phyloP scores from a whole-genome alignment of 2,797 vertebrate genomes.

The Staurois parvus region DNA sequence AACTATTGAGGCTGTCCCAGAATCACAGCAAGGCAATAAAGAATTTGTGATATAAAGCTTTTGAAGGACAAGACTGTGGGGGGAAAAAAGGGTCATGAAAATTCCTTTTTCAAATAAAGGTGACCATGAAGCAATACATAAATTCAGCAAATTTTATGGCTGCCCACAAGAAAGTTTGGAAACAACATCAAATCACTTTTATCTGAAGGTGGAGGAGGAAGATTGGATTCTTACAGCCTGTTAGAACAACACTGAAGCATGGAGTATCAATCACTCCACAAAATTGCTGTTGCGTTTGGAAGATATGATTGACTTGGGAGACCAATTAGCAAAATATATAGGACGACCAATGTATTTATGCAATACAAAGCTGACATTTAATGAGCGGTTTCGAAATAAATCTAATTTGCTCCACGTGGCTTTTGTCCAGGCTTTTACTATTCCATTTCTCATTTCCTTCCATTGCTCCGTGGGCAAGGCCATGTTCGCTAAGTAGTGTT shows the following conservation, averaged over 20 bases:
- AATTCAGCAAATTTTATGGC: slow-evolving; percentile 54
- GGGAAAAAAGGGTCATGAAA: slow-evolving; percentile 46
- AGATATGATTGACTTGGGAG: slow-evolving; percentile 58
- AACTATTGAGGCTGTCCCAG: slow-evolving; percentile 27
- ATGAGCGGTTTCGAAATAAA: slow-evolving; percentile 21
- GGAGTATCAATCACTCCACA: slow-evolving; percentile 49
- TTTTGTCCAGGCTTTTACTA: slow-evolving; percentile 1
- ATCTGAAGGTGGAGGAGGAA: slow-evolving; percentile 62
- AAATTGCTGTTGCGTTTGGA: slow-evolving; percentile 30
- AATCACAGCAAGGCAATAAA: slow-evolving; percentile 14
- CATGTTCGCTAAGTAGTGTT: slow-evolving; percentile 6
- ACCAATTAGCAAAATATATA: slow-evolving; percentile 55
- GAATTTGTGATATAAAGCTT: slow-evolving; percentile 33
- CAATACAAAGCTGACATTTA: slow-evolving; percentile 53
- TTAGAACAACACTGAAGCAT: slow-evolving; percentile 55
- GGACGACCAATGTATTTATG: slow-evolving; percentile 43
- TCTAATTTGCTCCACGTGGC: not conserved
- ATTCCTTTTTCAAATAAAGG: slow-evolving; percentile 49
- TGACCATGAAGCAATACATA: slow-evolving; percentile 55
- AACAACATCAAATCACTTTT: slow-evolving; percentile 64
- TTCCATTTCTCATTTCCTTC: not conserved
- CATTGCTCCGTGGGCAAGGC: not conserved
- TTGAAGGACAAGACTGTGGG: slow-evolving; percentile 50
- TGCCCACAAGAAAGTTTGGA: slow-evolving; percentile 57
- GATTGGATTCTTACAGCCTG: slow-evolving; percentile 59